Conservation (phyloP, 2,888 invertebrate genomes). For the Agrenia bidenticulata region DNA sequence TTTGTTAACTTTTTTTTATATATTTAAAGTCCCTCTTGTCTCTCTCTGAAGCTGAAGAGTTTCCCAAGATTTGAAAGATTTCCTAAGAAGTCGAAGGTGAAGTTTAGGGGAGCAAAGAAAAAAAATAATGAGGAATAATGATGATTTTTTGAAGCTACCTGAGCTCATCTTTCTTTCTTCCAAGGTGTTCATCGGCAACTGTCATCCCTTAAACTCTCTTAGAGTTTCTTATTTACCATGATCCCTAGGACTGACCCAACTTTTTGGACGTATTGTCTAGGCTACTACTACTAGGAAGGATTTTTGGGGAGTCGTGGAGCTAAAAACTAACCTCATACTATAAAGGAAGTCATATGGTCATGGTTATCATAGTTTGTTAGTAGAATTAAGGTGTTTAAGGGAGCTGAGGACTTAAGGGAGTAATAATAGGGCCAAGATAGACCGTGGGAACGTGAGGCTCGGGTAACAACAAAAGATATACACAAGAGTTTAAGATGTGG, state of each 20-base stretch:
- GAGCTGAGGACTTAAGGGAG: neutral
- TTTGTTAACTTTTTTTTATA: neutral
- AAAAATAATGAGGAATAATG: constrained; percentile 6
- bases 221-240: neutral
- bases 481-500: constrained; percentile 4
- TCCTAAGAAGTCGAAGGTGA: neutral
- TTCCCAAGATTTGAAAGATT: neutral
- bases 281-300: too few species aligned
- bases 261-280: too few species aligned
- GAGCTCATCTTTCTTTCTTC: neutral
- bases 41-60: neutral
- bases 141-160: constrained; percentile 8
- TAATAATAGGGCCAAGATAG: neutral
- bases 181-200: constrained; percentile 14
- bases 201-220: neutral
- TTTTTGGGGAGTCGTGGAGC: too few species aligned
- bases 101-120: neutral
- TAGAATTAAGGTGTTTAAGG: constrained; percentile 5
- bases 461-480: constrained; percentile 5
- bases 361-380: too few species aligned
- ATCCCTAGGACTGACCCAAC: too few species aligned
- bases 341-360: constrained; percentile 2
- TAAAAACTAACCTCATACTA: too few species aligned
- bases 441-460: constrained; percentile 11
- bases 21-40: too few species aligned